Base-by-base conservation (phyloP, 2,888 invertebrate species). In the Acheta domesticus region DNA sequence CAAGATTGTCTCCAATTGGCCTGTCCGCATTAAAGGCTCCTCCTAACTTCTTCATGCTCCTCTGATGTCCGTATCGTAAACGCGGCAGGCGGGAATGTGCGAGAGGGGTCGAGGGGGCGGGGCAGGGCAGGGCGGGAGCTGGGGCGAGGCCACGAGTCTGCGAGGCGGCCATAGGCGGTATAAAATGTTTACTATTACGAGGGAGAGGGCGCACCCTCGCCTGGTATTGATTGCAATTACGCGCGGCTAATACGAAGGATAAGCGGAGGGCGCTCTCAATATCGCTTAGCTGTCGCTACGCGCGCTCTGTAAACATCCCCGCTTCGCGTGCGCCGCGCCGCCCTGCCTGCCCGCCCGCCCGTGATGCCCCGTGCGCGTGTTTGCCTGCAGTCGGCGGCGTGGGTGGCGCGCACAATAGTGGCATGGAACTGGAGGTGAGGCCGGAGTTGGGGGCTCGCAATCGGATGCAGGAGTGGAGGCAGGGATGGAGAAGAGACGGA, bases 151-250 rank as follows among this genome's bases (percentile, higher is more conserved):
- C 23, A 23, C 23, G 23, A 23, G 23, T 23, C 23, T 23, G 62
- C 14, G 62, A 14, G 62, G 62, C n/a, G 16, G 62, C 36, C 62
- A 62, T 62, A 62, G 62, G 62, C 62, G 62, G 62, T 62, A 62
- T 62, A 62, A 62, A 62, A 62, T 62, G 62, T 62, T 62, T 62
- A 62, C 62, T 62, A 62, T 62, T 62, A n/a, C 62, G 62, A 62
- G 62, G 62, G 62, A 62, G 62, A 62, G 62, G n/a, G 16, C n/a
- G 16, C 62, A 11, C 16, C 16, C 16, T 19, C 16, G 16, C 16
- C 16, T n/a, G 62, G 62, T 62, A 62, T 62, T 62, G 62, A 62
- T 62, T 62, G 62, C 62, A 62, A 62, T 62, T 62, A 62, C 62
- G 14, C 62, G 16, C 62, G 62, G n/a, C 62, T 62, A 62, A 62